Evolutionary conservation across 2,888 invertebrate genomes (phyloP).

Genomic region (Halictus ligatus): DNA sequence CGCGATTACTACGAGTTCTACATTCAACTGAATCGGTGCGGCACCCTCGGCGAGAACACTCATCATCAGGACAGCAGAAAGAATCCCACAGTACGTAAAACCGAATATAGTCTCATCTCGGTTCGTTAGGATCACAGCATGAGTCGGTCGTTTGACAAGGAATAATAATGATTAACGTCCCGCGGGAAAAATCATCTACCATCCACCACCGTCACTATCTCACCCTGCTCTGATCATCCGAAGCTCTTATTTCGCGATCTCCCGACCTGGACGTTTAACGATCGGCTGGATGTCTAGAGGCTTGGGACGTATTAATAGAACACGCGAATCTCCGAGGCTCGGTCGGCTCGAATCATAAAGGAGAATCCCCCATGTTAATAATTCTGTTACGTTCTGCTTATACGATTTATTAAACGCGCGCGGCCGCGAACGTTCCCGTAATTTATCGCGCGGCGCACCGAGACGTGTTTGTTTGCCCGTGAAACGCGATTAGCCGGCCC

Average conservation of each 20-base stretch:
- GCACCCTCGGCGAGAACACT: conserved; percentile 95
- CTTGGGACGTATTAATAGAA: conserved; percentile 31
- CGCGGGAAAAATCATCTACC: conserved; percentile 1
- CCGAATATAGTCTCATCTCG: neutral
- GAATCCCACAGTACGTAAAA: conserved; percentile 91
- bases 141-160: conserved; percentile 41
- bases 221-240: neutral
- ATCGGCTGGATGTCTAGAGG: neutral
- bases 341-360: conserved; percentile 17
- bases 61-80: conserved; percentile 93
- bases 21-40: conserved; percentile 96
- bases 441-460: conserved; percentile 24
- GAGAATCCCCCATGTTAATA: conserved; percentile 27
- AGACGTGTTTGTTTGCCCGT: neutral
- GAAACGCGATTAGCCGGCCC: conserved; percentile 19
- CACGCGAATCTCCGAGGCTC: neutral
- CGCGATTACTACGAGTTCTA: conserved; percentile 96
- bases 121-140: conserved; percentile 50
- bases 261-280: conserved; percentile 15
- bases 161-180: conserved; percentile 59
- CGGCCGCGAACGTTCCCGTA: neutral
- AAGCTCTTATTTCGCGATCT: conserved; percentile 22
- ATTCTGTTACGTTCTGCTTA: conserved; percentile 39
- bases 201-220: neutral
- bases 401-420: conserved; percentile 38